These are phyloP conservation scores for Sus cebifrons DNA, from an alignment of 2,797 vertebrate genomes.

Conservation along the genomic window DNA sequence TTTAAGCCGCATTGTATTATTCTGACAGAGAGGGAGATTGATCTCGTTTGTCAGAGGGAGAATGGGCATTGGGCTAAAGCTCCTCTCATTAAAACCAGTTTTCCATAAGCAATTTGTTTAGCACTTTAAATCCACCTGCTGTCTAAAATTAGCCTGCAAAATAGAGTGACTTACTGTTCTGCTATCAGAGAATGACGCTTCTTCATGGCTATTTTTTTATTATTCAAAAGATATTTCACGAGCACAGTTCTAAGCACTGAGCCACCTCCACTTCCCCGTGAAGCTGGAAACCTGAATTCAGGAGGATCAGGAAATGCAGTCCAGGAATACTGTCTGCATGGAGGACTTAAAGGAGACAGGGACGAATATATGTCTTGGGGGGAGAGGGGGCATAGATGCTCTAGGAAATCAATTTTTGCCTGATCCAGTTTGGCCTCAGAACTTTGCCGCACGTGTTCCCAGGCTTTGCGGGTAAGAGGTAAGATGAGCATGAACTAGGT, in stretches of 20 bases:
- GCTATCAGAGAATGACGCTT: not conserved
- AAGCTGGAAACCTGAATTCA: not conserved
- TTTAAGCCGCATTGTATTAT: not conserved
- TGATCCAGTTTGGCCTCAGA: not conserved
- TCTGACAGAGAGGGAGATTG: not conserved
- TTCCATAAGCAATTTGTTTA: constrained; percentile 46
- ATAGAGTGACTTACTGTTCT: constrained; percentile 12
- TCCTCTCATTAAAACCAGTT: constrained; percentile 43
- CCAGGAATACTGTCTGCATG: not conserved
- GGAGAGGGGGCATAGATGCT: not conserved
- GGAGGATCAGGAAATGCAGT: not conserved
- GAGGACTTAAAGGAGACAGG: not conserved
- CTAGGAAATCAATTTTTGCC: not conserved
- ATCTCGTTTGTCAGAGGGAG: not conserved
- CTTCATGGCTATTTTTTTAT: not conserved
- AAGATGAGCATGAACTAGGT: not conserved
- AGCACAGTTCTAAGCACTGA: not conserved
- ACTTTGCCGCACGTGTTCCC: not conserved
- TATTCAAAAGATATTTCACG: not conserved
- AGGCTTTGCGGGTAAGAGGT: constrained; percentile 1
- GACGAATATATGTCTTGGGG: not conserved
- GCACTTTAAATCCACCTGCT: constrained; percentile 77
- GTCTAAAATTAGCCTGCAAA: constrained; percentile 71
- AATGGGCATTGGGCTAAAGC: not conserved
- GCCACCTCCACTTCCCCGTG: not conserved